phyloP scores from a whole-genome alignment of 2,888 invertebrate species.

The Tetragonula carbonaria region DNA sequence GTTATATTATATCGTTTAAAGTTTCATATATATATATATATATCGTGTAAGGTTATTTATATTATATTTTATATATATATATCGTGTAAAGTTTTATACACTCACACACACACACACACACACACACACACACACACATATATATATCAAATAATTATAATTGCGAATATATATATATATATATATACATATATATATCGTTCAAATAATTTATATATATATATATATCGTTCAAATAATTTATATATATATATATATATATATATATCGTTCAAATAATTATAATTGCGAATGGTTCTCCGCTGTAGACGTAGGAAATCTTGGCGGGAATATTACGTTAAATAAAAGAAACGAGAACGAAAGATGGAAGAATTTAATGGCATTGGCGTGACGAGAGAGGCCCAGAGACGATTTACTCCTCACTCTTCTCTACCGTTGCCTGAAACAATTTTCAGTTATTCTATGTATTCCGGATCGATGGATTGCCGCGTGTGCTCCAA shows the following conservation, averaged over 20 bases:
- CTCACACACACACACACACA: no score
- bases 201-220: neutral
- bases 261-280: neutral
- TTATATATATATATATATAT: neutral
- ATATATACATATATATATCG: neutral
- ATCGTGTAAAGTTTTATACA: no score
- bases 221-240: neutral
- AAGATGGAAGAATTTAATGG: neutral
- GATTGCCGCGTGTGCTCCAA: constrained; percentile 49
- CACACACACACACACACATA: no score
- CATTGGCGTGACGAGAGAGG: neutral
- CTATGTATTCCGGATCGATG: constrained; percentile 47
- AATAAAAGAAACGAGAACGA: neutral
- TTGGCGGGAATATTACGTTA: neutral
- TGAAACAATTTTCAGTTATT: constrained; percentile 65
- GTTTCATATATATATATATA: no score
- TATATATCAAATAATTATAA: no score
- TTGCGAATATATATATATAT: no score
- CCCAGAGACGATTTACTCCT: constrained; percentile 2
- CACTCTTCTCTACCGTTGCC: neutral
- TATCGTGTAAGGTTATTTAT: no score
- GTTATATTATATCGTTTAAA: no score
- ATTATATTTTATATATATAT: no score
- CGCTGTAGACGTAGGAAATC: no score
- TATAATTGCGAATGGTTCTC: neutral